These are phyloP conservation scores for Caenorhabditis sulstoni DNA, from an alignment of 2,888 invertebrate genomes.

Conservation along the genomic window DNA sequence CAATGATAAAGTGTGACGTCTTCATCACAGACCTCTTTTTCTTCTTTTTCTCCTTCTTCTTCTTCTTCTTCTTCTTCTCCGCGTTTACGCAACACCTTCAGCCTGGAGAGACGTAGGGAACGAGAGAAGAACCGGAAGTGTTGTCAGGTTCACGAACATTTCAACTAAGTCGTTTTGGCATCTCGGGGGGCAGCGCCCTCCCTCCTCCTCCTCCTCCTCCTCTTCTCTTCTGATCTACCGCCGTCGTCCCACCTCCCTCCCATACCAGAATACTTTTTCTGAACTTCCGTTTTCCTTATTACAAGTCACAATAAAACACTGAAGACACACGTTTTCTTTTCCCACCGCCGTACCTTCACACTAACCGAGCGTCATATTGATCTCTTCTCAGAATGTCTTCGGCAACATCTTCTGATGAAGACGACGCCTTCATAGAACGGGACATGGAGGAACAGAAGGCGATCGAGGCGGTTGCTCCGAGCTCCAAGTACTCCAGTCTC, in stretches of 20 bases:
- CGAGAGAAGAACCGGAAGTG: conserved; percentile 37
- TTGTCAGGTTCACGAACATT: conserved; percentile 33
- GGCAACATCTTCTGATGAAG: conserved; percentile 32
- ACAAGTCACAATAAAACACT: conserved; percentile 1
- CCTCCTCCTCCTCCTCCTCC: neutral
- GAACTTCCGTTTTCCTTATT: conserved; percentile 10
- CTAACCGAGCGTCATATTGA: too few species aligned
- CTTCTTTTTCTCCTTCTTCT: neutral
- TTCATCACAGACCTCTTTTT: conserved; percentile 5
- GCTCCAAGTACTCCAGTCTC: conserved; percentile 31
- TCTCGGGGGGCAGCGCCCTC: conserved; percentile 16
- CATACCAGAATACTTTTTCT: neutral
- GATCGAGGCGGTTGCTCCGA: conserved; percentile 16
- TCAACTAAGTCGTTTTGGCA: conserved; percentile 32
- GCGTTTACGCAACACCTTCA: conserved; percentile 20
- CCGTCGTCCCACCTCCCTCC: conserved; percentile 5
- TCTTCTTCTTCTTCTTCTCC: conserved; percentile 1
- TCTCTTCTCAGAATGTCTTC: conserved; percentile 14
- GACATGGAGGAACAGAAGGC: conserved; percentile 25
- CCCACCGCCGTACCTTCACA: neutral
- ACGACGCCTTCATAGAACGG: conserved; percentile 38
- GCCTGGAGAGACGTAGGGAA: conserved; percentile 17
- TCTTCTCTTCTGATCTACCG: too few species aligned
- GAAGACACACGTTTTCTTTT: too few species aligned
- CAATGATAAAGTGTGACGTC: conserved; percentile 5